Conservation (phyloP, 1,140 invertebrate species). For the Lasaia peninsularis region DNA sequence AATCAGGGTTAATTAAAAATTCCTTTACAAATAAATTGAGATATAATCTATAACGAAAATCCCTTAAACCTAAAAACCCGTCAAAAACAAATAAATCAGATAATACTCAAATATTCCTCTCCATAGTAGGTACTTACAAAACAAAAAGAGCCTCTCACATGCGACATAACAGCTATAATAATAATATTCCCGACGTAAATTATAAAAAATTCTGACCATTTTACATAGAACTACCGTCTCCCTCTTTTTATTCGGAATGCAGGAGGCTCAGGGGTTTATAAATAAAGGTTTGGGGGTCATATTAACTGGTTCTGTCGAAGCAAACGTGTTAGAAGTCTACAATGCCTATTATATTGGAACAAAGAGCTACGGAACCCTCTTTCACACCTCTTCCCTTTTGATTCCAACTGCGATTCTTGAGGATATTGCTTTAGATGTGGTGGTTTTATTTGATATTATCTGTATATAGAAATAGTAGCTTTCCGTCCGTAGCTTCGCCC, state of each 20-base stretch:
- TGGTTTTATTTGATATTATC: conserved; percentile 1
- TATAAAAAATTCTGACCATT: conserved; percentile 4
- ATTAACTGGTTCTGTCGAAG: conserved; percentile 18
- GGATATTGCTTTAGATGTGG: conserved; percentile 14
- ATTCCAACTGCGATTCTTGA: conserved; percentile 25
- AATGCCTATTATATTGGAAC: conserved; percentile 44
- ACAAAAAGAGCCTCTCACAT: conserved; percentile 8
- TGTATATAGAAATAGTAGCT: no score
- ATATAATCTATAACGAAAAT: no score
- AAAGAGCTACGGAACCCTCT: conserved; percentile 40
- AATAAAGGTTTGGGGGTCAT: conserved; percentile 22
- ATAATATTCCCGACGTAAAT: conserved; percentile 5
- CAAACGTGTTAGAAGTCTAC: conserved; percentile 43
- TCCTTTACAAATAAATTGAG: no score
- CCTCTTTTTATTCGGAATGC: not conserved
- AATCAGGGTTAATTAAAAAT: no score
- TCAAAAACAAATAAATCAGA: conserved; percentile 2
- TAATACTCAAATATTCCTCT: not conserved
- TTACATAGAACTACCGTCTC: not conserved
- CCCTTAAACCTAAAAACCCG: not conserved
- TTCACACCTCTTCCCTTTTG: conserved; percentile 44
- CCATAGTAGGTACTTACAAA: not conserved
- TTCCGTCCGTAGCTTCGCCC: no score
- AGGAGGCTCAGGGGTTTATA: conserved; percentile 4
- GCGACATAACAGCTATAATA: conserved; percentile 11